These are phyloP conservation scores for Wiebesia pumilae DNA, from an alignment of 1,140 invertebrate genomes.

Conservation along the genomic window DNA sequence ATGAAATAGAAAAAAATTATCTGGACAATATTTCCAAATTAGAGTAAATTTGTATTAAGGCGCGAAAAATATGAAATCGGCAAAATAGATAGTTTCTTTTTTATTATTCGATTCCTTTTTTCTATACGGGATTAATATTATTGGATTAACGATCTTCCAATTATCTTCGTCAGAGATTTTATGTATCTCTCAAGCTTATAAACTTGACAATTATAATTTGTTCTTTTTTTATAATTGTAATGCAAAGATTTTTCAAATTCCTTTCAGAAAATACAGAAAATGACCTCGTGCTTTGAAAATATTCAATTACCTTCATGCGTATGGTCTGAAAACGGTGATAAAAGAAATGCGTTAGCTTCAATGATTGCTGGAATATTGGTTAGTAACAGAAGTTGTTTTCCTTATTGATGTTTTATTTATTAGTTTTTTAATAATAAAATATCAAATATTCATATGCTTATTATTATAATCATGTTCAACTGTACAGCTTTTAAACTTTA, in stretches of 20 bases:
- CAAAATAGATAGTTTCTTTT: no score
- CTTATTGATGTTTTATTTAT: neutral
- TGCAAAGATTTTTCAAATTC: neutral
- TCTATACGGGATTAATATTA: neutral
- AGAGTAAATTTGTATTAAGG: neutral
- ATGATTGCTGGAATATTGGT: constrained; percentile 90
- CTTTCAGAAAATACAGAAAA: constrained; percentile 35
- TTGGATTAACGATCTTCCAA: neutral
- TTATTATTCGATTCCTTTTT: no score
- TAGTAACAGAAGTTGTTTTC: constrained; percentile 63
- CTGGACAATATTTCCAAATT: neutral
- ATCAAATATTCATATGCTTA: no score
- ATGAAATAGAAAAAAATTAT: neutral
- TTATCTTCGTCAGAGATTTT: neutral
- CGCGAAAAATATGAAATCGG: neutral
- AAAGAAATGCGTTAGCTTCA: constrained; percentile 88
- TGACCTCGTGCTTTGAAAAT: constrained; percentile 74
- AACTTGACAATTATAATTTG: neutral
- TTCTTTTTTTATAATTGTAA: neutral
- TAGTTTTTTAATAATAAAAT: neutral
- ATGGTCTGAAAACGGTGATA: constrained; percentile 82
- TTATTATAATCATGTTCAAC: no score
- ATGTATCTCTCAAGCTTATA: neutral
- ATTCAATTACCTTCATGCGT: constrained; percentile 76
- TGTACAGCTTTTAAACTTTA: no score